phyloP scores from a whole-genome alignment of 2,113 vertebrate genomes.

The Melanerpes formicivorus region DNA sequence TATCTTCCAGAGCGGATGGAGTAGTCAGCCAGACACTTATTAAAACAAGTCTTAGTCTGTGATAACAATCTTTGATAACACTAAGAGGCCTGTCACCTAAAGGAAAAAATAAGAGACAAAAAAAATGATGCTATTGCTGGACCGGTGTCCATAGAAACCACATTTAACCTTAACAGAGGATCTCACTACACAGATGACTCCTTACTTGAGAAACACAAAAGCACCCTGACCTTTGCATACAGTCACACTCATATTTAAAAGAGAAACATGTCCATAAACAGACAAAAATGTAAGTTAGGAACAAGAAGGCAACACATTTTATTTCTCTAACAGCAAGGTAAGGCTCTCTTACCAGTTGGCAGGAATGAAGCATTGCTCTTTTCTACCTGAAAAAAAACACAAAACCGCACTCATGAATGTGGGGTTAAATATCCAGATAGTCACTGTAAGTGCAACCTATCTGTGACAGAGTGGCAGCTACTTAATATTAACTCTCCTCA shows the following conservation, averaged over 20 bases:
- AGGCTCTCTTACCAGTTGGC: slow-evolving; percentile 15
- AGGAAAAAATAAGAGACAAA: background rate
- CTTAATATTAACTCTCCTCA: background rate
- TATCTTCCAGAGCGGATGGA: background rate
- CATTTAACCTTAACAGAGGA: slow-evolving; percentile 6
- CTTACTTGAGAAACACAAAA: background rate
- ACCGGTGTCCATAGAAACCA: slow-evolving; percentile 30
- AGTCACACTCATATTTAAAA: background rate
- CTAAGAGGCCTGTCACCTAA: slow-evolving; percentile 31
- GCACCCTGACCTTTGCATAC: background rate
- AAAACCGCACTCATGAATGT: background rate
- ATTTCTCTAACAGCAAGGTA: slow-evolving; percentile 44
- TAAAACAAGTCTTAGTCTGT: slow-evolving; percentile 28
- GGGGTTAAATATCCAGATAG: background rate
- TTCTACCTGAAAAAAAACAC: slow-evolving; percentile 11
- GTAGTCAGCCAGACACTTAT: slow-evolving; percentile 28
- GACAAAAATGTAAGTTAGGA: slow-evolving; percentile 53
- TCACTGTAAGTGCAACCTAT: background rate
- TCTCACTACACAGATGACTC: background rate
- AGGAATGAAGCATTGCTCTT: slow-evolving; percentile 13
- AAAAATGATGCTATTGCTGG: background rate
- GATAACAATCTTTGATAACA: slow-evolving; percentile 51
- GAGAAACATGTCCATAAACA: background rate
- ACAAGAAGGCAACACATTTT: slow-evolving; percentile 47
- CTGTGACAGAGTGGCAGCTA: background rate